Evolutionary conservation across 2,113 vertebrate species (phyloP).

Genomic region (Probosciger aterrimus): DNA sequence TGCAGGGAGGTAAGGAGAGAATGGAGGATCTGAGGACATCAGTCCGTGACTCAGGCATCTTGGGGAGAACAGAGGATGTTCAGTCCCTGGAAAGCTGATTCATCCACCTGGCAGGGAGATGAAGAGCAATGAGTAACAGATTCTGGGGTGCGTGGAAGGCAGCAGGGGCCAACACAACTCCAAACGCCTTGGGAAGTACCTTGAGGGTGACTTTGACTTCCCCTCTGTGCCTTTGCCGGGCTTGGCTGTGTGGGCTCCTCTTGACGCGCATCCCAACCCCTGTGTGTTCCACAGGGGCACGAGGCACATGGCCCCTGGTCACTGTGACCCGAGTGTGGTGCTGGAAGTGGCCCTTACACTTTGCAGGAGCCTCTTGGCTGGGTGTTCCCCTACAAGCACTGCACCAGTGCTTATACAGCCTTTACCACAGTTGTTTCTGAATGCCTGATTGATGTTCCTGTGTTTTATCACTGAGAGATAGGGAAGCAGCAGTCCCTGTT

Average conservation of each 20-base stretch:
- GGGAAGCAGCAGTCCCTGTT: rapidly evolving
- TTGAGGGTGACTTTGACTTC: not conserved
- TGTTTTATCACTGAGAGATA: not conserved
- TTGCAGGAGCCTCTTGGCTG: not conserved
- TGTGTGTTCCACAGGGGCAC: not conserved
- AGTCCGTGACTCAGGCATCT: not conserved
- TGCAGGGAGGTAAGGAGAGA: constrained; percentile 10
- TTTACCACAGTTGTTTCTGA: not conserved
- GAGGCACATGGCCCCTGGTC: not conserved
- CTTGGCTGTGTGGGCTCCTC: not conserved
- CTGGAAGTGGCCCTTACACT: not conserved
- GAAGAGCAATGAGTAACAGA: not conserved
- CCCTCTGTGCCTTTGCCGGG: not conserved
- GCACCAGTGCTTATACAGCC: not conserved
- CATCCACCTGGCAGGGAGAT: constrained; percentile 7
- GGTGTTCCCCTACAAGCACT: not conserved
- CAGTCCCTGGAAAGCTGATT: constrained; percentile 27
- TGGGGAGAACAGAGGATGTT: not conserved
- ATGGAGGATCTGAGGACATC: not conserved
- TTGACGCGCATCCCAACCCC: rapidly evolving
- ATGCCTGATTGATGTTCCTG: not conserved
- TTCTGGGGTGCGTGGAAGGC: not conserved
- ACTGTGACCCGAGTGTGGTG: rapidly evolving
- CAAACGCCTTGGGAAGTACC: not conserved
- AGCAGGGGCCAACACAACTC: not conserved